Evolutionary conservation across 1,140 invertebrate species (phyloP), one percentile per base, ranked within the genome.

Genomic region (Campodea augens): DNA sequence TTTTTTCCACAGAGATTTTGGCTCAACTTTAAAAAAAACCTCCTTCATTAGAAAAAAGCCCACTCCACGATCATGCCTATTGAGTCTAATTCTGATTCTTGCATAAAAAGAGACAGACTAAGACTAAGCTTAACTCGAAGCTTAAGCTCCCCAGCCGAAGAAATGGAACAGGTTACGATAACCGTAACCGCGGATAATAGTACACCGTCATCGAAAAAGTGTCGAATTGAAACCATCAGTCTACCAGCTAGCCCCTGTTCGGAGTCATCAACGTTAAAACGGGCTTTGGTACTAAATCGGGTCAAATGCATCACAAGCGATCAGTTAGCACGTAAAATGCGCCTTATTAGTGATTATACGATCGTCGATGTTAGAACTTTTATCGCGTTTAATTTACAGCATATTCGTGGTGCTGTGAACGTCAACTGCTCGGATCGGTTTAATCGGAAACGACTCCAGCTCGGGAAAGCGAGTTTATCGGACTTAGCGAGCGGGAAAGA

Each of bases 361-460:
- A 50, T 82, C 0, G 53, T 83, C 19, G 81, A 85, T 54, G 78
- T 78, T 55, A 67, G 81, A 23, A 70, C 79, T 0, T 81, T 82
- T 52, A 69, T 81, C 20, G 67, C 71, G 19, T 84, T 75, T 61
- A 80, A 81, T 55, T 65, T 72, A 23, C 71, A 70, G 50, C 81
- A 85, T 57, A 72, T 84, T 27, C 61, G 65, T 21, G 77, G 77
- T 13, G 74, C 80, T 15, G 72, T 82, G 45, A 82, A 83, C 60
- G 68, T 84, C 19, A 80, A 78, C 58, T 81, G 78, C 55, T 71
- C 74, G 2, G 80, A 83, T 57, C 61, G 79, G 25, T 76, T 81
- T 57, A 81, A 77, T 54, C 64, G 77, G 29, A 65, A 73, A 49
- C 60, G 79, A 19, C 62, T 84, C 44, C 75, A 78, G 54, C 67